Base-by-base conservation (phyloP, 2,888 invertebrate species). In the Cremastinae sp. region DNA sequence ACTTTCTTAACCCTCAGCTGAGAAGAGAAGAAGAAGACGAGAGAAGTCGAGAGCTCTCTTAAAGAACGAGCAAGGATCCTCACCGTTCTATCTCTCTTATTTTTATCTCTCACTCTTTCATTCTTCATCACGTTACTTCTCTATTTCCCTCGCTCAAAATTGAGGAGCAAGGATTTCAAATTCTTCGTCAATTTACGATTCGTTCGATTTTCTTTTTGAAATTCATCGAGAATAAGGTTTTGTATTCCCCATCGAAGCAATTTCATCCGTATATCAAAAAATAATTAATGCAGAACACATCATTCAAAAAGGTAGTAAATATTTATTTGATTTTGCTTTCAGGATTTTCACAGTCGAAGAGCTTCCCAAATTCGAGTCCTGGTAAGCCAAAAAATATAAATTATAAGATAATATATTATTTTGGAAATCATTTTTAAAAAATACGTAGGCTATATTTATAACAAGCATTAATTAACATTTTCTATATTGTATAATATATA, bases 301-400 rank as follows among this genome's bases (percentile, higher is more conserved):
- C n/a, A 41, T 20, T 0, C 41, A 12, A 10, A 37, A 8, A 35
- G 7, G 28, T 35, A 12, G 28, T 4, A 0, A 22, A 43, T 28
- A 45, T 22, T 45, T 9, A 28, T 75, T 71, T 66, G 70, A 56
- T 68, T 74, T 72, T 82, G 78, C 81, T 84, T 88, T 55, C 83
- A 88, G 88, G 87, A 73, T 88, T 85, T 79, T 85, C 88, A 37
- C 89, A 88, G 80, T 85, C 88, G 65, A 89, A 88, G 83, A 83
- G 83, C 69, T 89, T 88, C 79, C 81, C 87, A 71, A 88, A 84
- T 80, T 75, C 87, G 62, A 88, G 85, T 82, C 83, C 88, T 80
- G 88, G 88, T 89, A 83, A 88, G 86, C 75, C 55, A 72, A 56
- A 22, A n/a, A n/a, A n/a, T n/a, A n/a, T n/a, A n/a, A n/a, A n/a